These are phyloP conservation scores for Aplysina aerophoba DNA, from an alignment of 37 sponge, comb jelly and placozoan species.

Conservation along the genomic window DNA sequence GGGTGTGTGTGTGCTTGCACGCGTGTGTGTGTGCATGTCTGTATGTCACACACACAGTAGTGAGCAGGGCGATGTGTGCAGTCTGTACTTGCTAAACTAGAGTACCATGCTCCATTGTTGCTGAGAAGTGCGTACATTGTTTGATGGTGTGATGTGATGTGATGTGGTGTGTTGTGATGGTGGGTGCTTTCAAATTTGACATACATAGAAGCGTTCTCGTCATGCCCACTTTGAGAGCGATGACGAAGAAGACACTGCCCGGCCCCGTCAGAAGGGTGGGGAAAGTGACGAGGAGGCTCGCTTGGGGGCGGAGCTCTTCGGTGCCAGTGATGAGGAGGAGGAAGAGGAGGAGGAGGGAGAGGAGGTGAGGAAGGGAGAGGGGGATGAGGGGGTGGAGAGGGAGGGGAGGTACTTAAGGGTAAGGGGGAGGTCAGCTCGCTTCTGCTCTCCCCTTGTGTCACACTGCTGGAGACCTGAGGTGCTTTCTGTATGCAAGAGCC, in stretches of 20 bases:
- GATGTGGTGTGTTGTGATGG: not conserved
- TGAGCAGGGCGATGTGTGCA: no score
- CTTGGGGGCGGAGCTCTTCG: conserved; percentile 32
- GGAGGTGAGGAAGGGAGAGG: not conserved
- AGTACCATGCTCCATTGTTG: no score
- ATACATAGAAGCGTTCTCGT: conserved; percentile 61
- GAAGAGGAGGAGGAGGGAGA: conserved; percentile 12
- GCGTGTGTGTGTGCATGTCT: conserved; percentile 6
- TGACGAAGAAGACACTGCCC: conserved; percentile 68
- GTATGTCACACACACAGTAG: not conserved
- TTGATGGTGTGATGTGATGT: no score
- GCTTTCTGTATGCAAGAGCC: no score
- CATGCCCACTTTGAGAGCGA: conserved; percentile 62
- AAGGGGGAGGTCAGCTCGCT: no score
- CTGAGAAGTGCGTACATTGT: no score
- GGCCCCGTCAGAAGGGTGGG: not conserved
- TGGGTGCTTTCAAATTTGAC: conserved; percentile 1
- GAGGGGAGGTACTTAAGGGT: not conserved
- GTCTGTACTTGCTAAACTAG: no score
- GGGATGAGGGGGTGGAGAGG: not conserved
- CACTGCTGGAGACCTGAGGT: no score
- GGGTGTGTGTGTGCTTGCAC: not conserved
- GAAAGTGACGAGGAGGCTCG: not conserved
- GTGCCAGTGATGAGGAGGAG: conserved; percentile 73
- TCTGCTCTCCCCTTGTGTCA: not conserved